A percentile compares a stretch with the other conserved stretches of the same genome.
These are phyloP conservation scores for Drosophila tristis DNA, from an alignment of 1,140 invertebrate genomes.

Conservation along the genomic window DNA sequence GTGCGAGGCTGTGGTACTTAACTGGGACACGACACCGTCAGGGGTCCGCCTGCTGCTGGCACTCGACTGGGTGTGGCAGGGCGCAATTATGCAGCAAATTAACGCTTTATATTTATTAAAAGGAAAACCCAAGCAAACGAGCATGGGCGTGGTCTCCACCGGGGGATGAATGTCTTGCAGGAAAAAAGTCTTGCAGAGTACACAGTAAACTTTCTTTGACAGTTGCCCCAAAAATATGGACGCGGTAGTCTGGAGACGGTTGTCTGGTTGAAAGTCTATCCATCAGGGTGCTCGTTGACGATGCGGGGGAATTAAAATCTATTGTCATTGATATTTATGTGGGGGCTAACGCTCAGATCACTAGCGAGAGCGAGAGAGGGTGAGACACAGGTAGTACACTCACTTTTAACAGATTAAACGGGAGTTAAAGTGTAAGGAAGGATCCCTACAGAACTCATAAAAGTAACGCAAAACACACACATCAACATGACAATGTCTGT, in stretches of 20 bases:
- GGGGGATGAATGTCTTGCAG: conserved; percentile 43
- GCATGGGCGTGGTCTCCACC: conserved; percentile 41
- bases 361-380: no score
- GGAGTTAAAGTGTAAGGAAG: no score
- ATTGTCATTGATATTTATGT: conserved; percentile 66
- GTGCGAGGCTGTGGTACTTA: conserved; percentile 74
- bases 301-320: conserved; percentile 39
- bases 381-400: neutral
- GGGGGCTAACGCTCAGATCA: neutral
- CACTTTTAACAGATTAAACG: neutral
- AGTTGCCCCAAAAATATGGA: conserved; percentile 33
- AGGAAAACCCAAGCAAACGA: conserved; percentile 61
- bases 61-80: conserved; percentile 62
- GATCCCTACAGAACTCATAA: no score
- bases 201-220: conserved; percentile 44
- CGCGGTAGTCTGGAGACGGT: conserved; percentile 12
- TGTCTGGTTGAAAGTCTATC: conserved; percentile 9
- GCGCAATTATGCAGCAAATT: conserved; percentile 82
- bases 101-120: conserved; percentile 83
- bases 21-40: conserved; percentile 50
- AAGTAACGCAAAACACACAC: no score
- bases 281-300: conserved; percentile 27
- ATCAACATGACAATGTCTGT: neutral
- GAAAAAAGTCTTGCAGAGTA: conserved; percentile 13
- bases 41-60: conserved; percentile 26